Percentiles rank a stretch among this genome's conserved stretches.
These are phyloP conservation scores for Drosophila kepulauana DNA, from an alignment of 1,140 invertebrate species.

Conservation along the genomic window DNA sequence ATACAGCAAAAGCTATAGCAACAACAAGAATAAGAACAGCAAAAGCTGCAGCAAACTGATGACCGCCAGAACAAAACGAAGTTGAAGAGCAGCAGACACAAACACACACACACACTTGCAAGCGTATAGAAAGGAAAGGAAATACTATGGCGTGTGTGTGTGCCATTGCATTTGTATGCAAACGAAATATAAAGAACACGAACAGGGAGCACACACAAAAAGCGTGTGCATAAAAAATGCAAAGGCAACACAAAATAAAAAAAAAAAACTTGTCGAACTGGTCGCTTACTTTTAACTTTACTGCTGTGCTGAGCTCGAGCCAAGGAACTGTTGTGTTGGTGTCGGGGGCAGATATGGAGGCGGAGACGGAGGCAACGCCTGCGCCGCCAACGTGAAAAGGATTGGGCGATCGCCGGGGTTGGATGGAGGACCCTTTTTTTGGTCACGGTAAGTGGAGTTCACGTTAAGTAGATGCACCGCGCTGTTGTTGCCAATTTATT, in stretches of 20 bases:
- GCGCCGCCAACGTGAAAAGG: slow-evolving; percentile 41
- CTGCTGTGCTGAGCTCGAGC: slow-evolving; percentile 8
- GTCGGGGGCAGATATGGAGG: not conserved
- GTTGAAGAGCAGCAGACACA: slow-evolving; percentile 25
- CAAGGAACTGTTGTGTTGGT: not conserved
- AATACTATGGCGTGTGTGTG: slow-evolving; percentile 45
- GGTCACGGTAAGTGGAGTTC: slow-evolving; percentile 7
- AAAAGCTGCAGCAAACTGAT: slow-evolving; percentile 33
- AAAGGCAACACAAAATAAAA: slow-evolving; percentile 51
- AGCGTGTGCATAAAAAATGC: slow-evolving; percentile 75
- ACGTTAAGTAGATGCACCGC: slow-evolving; percentile 55
- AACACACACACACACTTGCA: not conserved
- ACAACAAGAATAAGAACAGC: slow-evolving; percentile 39
- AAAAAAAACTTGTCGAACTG: slow-evolving; percentile 74
- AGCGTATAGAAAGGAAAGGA: slow-evolving; percentile 38
- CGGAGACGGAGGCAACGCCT: slow-evolving; percentile 34
- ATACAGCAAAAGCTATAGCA: slow-evolving; percentile 43
- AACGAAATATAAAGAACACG: slow-evolving; percentile 70
- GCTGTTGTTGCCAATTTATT: slow-evolving; percentile 49
- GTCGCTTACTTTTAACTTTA: slow-evolving; percentile 49
- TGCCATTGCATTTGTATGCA: slow-evolving; percentile 51
- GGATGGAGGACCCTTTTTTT: slow-evolving; percentile 27
- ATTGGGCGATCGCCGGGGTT: slow-evolving; percentile 39
- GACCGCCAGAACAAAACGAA: slow-evolving; percentile 72
- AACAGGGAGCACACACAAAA: slow-evolving; percentile 54